These are phyloP conservation scores for Dione vanillae DNA, from an alignment of 2,888 invertebrate genomes.

Conservation along the genomic window DNA sequence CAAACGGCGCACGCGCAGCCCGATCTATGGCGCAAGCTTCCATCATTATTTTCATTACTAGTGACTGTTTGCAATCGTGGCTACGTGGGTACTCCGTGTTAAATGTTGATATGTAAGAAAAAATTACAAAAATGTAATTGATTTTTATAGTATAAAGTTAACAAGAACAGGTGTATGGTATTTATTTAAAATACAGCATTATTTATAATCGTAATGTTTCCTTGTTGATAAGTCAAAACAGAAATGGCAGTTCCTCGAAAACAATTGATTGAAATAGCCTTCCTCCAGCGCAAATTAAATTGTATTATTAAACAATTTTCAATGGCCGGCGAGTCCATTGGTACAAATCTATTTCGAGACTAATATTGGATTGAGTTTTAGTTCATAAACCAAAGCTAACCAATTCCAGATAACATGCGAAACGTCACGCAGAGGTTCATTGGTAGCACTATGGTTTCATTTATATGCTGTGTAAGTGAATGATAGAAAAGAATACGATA, in stretches of 20 bases:
- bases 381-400: conserved; percentile 30
- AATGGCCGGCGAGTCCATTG: conserved; percentile 24
- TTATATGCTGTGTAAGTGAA: conserved; percentile 36
- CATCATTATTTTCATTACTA: conserved; percentile 79
- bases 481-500: conserved; percentile 62
- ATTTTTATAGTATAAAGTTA: background rate
- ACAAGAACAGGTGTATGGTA: background rate
- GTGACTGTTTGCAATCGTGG: conserved; percentile 65
- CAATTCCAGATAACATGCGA: conserved; percentile 33
- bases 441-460: background rate
- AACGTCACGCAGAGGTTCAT: conserved; percentile 2
- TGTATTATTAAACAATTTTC: conserved; percentile 29
- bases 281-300: conserved; percentile 16
- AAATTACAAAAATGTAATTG: background rate
- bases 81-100: conserved; percentile 59
- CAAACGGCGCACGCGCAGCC: conserved; percentile 69
- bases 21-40: conserved; percentile 74
- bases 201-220: background rate
- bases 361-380: conserved; percentile 36
- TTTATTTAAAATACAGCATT: conserved; percentile 2
- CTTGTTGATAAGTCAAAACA: conserved; percentile 26
- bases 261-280: conserved; percentile 27
- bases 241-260: conserved; percentile 27
- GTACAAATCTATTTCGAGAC: conserved; percentile 36
- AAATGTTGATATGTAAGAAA: conserved; percentile 44